phyloP scores from a whole-genome alignment of 2,797 vertebrate species.

The Paramormyrops hopkinsi region DNA sequence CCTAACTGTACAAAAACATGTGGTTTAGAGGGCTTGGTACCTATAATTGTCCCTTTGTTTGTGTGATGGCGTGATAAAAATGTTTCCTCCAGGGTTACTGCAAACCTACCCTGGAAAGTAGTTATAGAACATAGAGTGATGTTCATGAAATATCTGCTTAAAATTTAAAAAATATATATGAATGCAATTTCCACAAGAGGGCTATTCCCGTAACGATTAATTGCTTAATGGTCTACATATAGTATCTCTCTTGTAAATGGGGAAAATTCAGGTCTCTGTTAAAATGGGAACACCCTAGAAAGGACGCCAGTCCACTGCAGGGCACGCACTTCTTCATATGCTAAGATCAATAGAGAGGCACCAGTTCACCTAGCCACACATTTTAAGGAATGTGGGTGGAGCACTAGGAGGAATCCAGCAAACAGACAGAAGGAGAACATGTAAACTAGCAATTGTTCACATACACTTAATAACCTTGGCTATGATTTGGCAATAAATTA shows the following conservation, averaged over 20 bases:
- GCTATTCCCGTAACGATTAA: not conserved
- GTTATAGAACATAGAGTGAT: not conserved
- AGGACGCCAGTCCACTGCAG: not conserved
- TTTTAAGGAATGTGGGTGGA: not conserved
- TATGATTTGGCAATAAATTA: not conserved
- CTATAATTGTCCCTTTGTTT: not conserved
- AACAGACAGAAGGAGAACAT: not conserved
- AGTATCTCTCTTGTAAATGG: not conserved
- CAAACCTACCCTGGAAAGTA: not conserved
- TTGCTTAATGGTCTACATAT: not conserved
- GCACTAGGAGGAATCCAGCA: not conserved
- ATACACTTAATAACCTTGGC: not conserved
- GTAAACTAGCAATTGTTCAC: not conserved
- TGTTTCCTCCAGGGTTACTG: not conserved
- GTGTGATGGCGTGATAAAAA: not conserved
- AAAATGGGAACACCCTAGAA: not conserved
- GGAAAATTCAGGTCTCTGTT: not conserved
- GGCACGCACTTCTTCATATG: not conserved
- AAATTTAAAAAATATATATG: not conserved
- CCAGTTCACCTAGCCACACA: not conserved
- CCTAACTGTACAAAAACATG: not conserved
- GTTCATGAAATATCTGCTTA: not conserved
- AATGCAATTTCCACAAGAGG: not conserved
- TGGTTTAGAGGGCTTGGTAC: not conserved
- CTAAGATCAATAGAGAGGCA: not conserved